These are phyloP conservation scores for Atrichornis clamosus DNA, from an alignment of 2,113 vertebrate genomes.

Conservation along the genomic window DNA sequence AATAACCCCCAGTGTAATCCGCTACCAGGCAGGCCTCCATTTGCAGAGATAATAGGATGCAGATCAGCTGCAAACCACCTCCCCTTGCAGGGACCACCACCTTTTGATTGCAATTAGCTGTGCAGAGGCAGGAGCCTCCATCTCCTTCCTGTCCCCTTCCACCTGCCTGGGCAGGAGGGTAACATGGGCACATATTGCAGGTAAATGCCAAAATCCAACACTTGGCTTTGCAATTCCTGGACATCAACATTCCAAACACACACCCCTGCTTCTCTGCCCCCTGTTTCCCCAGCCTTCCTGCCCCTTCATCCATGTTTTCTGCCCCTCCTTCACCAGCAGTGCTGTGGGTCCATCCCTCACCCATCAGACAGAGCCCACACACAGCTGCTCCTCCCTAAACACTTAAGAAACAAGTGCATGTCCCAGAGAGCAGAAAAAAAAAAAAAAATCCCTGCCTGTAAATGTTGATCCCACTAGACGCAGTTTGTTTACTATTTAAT, in stretches of 20 bases:
- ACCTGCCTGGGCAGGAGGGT: background rate
- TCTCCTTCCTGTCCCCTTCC: background rate
- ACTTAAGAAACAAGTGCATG: background rate
- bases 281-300: background rate
- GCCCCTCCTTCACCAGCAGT: background rate
- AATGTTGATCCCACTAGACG: slow-evolving; percentile 67
- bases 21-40: slow-evolving; percentile 35
- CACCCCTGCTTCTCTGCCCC: background rate
- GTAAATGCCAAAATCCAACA: background rate
- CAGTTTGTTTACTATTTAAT: slow-evolving; percentile 76
- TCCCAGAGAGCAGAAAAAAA: background rate
- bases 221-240: background rate
- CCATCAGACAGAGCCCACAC: background rate
- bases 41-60: slow-evolving; percentile 41
- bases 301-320: background rate
- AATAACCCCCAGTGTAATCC: slow-evolving; percentile 66
- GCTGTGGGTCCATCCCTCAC: background rate
- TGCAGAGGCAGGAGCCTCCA: background rate
- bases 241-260: background rate
- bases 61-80: slow-evolving; percentile 28
- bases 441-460: slow-evolving; percentile 46
- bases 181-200: background rate
- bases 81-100: slow-evolving; percentile 7
- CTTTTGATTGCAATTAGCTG: background rate
- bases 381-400: background rate